phyloP scores from a whole-genome alignment of 2,113 vertebrate genomes.

The Percopsis transmontana region DNA sequence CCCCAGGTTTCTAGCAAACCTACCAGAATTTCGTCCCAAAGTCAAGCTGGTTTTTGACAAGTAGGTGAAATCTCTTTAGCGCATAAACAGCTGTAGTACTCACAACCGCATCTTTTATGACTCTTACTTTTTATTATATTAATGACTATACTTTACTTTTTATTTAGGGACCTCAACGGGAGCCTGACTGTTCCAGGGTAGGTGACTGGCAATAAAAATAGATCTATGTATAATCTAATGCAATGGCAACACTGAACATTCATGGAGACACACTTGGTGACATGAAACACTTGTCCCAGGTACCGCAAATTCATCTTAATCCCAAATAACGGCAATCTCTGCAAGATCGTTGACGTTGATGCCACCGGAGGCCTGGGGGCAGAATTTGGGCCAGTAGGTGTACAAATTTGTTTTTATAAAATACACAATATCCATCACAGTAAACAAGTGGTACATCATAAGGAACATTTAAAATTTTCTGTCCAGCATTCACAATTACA shows the following conservation, averaged over 20 bases:
- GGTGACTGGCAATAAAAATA: slow-evolving; percentile 23
- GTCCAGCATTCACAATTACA: too few relatives aligned
- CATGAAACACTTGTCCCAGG: slow-evolving; percentile 56
- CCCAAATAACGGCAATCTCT: slow-evolving; percentile 65
- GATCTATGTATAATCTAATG: too few relatives aligned
- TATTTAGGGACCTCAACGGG: slow-evolving; percentile 83
- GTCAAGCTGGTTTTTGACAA: slow-evolving; percentile 92
- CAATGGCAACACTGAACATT: neutral
- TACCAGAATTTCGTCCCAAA: slow-evolving; percentile 88
- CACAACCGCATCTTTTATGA: neutral
- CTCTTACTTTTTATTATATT: neutral
- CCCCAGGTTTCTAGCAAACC: slow-evolving; percentile 86
- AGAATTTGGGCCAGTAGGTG: slow-evolving; percentile 90
- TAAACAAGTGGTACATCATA: too few relatives aligned
- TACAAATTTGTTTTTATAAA: too few relatives aligned
- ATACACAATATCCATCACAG: too few relatives aligned
- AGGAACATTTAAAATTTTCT: too few relatives aligned
- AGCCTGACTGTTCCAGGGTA: slow-evolving; percentile 85
- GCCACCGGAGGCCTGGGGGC: slow-evolving; percentile 85
- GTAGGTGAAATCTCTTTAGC: slow-evolving; percentile 73
- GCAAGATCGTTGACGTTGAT: slow-evolving; percentile 90
- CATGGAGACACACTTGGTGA: neutral
- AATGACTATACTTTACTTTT: slow-evolving; percentile 7
- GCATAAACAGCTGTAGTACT: neutral
- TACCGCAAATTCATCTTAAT: slow-evolving; percentile 89